Conservation (phyloP, 2,797 vertebrate genomes). For the Danio jaintianensis region DNA sequence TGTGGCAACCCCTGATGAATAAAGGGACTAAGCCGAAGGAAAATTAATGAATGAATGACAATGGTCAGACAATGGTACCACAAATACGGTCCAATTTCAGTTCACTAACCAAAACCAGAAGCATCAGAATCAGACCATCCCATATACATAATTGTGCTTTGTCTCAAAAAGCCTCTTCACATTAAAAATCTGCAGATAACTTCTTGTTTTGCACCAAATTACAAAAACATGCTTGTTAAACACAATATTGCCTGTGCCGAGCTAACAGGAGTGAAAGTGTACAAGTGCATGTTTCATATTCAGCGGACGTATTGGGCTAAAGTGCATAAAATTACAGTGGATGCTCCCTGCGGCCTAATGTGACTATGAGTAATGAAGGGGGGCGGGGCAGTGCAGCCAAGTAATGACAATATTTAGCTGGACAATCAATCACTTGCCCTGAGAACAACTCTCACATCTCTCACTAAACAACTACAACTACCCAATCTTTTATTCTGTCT, state of each 20-base stretch:
- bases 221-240: slow-evolving; percentile 52
- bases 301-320: slow-evolving; percentile 67
- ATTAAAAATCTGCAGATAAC: background rate
- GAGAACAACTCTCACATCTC: slow-evolving; percentile 39
- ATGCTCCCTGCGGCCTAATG: slow-evolving; percentile 61
- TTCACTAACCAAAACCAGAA: background rate
- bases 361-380: slow-evolving; percentile 76
- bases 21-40: no score
- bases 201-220: background rate
- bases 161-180: background rate
- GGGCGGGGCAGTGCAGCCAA: slow-evolving; percentile 62
- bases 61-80: background rate
- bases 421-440: slow-evolving; percentile 74
- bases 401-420: slow-evolving; percentile 75
- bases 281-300: slow-evolving; percentile 53
- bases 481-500: slow-evolving; percentile 32
- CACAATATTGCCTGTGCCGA: slow-evolving; percentile 56
- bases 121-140: background rate
- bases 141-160: background rate
- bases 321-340: slow-evolving; percentile 71
- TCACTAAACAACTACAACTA: slow-evolving; percentile 43
- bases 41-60: no score
- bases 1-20: no score
- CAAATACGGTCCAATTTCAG: background rate
- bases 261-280: slow-evolving; percentile 52